A percentile compares a stretch with the other conserved stretches of the same genome.
Conservation (phyloP, 2,113 vertebrate species). For the Burhinus oedicnemus region DNA sequence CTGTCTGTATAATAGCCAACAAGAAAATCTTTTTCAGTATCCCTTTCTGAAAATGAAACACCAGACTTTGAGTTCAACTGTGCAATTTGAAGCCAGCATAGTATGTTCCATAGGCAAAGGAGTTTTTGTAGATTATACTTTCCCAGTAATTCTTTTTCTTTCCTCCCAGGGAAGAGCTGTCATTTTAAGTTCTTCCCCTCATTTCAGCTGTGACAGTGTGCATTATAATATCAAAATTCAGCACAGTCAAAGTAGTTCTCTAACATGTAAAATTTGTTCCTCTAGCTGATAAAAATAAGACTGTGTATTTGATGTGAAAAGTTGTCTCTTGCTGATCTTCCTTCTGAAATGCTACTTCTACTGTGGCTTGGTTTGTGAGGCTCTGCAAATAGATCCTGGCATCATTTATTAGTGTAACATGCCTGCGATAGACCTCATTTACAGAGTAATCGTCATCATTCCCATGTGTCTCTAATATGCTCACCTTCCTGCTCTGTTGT, state of each 20-base stretch:
- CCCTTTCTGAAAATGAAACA: not conserved
- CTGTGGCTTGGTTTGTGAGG: not conserved
- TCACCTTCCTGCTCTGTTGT: constrained; percentile 8
- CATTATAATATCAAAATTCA: not conserved
- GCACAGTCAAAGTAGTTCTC: not conserved
- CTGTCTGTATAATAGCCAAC: not conserved
- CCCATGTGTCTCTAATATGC: not conserved
- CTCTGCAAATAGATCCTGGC: not conserved
- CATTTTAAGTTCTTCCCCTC: not conserved
- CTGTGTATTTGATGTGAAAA: not conserved
- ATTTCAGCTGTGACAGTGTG: not conserved
- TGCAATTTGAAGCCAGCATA: not conserved
- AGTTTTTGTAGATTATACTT: not conserved
- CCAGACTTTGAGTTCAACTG: not conserved
- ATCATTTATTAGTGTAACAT: not conserved
- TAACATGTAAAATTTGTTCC: not conserved
- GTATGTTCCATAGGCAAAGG: not conserved
- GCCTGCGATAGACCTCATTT: not conserved
- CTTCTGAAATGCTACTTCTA: not conserved
- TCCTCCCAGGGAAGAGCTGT: not conserved
- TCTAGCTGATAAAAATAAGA: not conserved
- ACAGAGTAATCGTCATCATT: not conserved
- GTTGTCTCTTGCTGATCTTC: not conserved
- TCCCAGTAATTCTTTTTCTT: not conserved
- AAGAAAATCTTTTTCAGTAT: not conserved